Evolutionary conservation across 2,888 invertebrate species (phyloP).

Genomic region (Melanchra persicariae): DNA sequence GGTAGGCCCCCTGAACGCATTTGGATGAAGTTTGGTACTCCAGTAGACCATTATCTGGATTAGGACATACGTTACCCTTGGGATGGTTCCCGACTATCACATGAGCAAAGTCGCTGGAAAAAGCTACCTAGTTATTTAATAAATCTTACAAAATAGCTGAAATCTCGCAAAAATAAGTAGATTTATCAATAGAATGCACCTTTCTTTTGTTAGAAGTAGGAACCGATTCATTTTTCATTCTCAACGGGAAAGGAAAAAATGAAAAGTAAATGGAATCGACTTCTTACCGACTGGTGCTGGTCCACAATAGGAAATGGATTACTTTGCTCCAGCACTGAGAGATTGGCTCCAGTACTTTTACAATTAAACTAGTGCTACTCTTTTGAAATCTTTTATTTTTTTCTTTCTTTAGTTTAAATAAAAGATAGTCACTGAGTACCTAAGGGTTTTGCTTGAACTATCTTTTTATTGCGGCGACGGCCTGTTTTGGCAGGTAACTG

Average conservation of each 20-base stretch:
- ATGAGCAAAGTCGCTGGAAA: too few species aligned
- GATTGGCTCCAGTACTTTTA: conserved; percentile 36
- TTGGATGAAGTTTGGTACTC: too few species aligned
- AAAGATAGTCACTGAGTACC: background rate
- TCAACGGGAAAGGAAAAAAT: conserved; percentile 7
- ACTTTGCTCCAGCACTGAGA: conserved; percentile 40
- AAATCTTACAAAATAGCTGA: background rate
- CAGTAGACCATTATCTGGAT: too few species aligned
- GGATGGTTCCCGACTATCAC: too few species aligned
- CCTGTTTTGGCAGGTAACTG: background rate
- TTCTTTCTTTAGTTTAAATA: conserved; percentile 16
- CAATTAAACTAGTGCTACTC: conserved; percentile 37
- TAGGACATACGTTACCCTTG: too few species aligned
- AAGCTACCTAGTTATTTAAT: background rate
- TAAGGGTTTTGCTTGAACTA: background rate
- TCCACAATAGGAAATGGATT: conserved; percentile 59
- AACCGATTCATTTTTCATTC: conserved; percentile 44
- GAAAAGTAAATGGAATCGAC: conserved; percentile 36
- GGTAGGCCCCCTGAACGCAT: too few species aligned
- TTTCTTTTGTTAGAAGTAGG: conserved; percentile 4
- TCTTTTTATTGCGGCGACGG: background rate
- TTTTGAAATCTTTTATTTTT: conserved; percentile 11
- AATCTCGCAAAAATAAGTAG: background rate
- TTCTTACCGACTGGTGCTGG: conserved; percentile 42
- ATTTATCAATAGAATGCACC: conserved; percentile 13